These are phyloP conservation scores for Miichthys miiuy DNA, from an alignment of 2,797 vertebrate species.

Conservation along the genomic window DNA sequence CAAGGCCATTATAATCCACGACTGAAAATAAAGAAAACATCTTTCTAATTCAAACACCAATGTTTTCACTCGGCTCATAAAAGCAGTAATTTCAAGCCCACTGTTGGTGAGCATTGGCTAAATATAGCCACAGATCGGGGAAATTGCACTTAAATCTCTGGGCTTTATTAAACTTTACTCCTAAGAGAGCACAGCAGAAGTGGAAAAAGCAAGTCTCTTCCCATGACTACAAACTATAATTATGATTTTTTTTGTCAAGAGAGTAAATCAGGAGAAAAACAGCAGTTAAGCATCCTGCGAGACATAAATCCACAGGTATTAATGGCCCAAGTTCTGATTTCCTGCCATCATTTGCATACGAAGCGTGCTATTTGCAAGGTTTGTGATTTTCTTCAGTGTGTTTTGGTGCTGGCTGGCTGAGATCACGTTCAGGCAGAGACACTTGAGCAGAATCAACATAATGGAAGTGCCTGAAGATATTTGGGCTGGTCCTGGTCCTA, in stretches of 20 bases:
- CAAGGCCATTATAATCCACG: slow-evolving; percentile 30
- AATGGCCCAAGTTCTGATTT: slow-evolving; percentile 66
- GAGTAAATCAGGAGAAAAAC: slow-evolving; percentile 30
- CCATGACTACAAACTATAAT: slow-evolving; percentile 19
- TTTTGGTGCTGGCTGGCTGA: slow-evolving; percentile 55
- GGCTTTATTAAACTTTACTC: slow-evolving; percentile 30
- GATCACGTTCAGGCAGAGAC: slow-evolving; percentile 59
- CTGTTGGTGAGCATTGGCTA: slow-evolving; percentile 21
- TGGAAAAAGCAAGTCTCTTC: slow-evolving; percentile 18
- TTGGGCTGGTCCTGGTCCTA: slow-evolving; percentile 73
- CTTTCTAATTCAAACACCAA: slow-evolving; percentile 66
- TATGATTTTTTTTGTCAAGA: not conserved
- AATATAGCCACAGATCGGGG: slow-evolving; percentile 11
- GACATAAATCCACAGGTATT: slow-evolving; percentile 36
- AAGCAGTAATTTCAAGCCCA: slow-evolving; percentile 18
- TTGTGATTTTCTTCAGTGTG: slow-evolving; percentile 54
- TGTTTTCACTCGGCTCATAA: slow-evolving; percentile 54
- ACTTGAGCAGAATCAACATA: slow-evolving; percentile 69
- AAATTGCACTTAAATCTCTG: slow-evolving; percentile 7
- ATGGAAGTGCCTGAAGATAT: slow-evolving; percentile 78
- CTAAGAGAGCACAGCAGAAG: slow-evolving; percentile 13
- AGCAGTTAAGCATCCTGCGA: slow-evolving; percentile 11
- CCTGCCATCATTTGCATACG: slow-evolving; percentile 68
- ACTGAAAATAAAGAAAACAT: slow-evolving; percentile 57
- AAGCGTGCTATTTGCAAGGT: slow-evolving; percentile 71